Evolutionary conservation across 2,113 vertebrate species (phyloP).

Genomic region (Crotalus horridus): DNA sequence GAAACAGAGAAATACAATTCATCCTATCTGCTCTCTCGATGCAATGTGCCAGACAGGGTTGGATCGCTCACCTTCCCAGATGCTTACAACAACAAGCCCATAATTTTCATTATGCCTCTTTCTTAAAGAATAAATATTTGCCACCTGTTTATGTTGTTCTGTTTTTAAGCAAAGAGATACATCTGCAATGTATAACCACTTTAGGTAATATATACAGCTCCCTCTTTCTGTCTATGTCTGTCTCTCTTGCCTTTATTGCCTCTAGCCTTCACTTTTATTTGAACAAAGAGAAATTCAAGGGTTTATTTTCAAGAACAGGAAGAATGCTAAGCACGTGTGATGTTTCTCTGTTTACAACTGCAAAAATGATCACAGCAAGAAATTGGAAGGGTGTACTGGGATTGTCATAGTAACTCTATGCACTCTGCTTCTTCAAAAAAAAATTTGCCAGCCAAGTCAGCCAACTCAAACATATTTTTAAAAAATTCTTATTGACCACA

Average conservation of each 20-base stretch:
- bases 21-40: conserved; percentile 43
- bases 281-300: neutral
- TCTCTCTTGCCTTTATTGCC: neutral
- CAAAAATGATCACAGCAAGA: neutral
- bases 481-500: neutral
- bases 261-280: neutral
- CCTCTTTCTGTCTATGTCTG: neutral
- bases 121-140: conserved; percentile 40
- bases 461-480: neutral
- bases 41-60: conserved; percentile 22
- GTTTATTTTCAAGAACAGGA: neutral
- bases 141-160: conserved; percentile 31
- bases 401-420: neutral
- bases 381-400: neutral
- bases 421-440: neutral
- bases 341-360: neutral
- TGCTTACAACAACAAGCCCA: conserved; percentile 42
- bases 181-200: neutral
- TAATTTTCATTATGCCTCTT: neutral
- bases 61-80: conserved; percentile 47
- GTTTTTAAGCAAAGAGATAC: neutral
- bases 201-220: neutral
- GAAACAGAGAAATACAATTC: neutral
- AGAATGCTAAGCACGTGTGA: neutral
- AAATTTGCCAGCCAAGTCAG: neutral